Base-by-base conservation (phyloP, 2,113 vertebrate species). In the Meriones unguiculatus region DNA sequence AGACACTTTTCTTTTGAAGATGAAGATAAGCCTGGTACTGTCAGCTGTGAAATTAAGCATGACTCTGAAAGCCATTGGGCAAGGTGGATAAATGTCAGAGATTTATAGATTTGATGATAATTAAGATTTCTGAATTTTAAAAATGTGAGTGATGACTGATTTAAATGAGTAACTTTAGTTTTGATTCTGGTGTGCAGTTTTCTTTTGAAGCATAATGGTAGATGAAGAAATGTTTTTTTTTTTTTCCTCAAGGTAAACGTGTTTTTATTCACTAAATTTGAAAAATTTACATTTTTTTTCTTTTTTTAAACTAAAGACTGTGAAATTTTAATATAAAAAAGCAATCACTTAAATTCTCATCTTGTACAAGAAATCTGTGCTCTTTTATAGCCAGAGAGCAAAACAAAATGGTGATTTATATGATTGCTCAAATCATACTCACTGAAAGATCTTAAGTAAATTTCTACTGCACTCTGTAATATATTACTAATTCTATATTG, bases 41-140 rank as follows among this genome's bases (percentile, higher is more conserved):
- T 95, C 81, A 94, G 72, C 65, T 86, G 30, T 95, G 82, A 95
- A 97, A 97, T 91, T 91, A 92, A 96, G 77, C 90, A 95, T 57
- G 54, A 95, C 90, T 94, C 89, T 54, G 85, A 97, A 97, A 93
- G 70, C 41, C 52, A 97, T 72, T 82, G 91, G 67, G n/a, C 50
- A 95, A 89, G n/a, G 50, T 10, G 7, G 54, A 90, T 70, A 92
- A 93, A 97, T 41, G 88, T 91, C 12, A 0, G 11, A 82, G 46
- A 94, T 84, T 95, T 91, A 90, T 77, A 95, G 73, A 97, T 92
- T 95, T 93, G 35, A n/a, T 94, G 62, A 96, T 87, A 87, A 95
- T 91, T 95, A 89, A 92, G 87, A 92, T 84, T 96, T 97, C 70
- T 95, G 88, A 95, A 95, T 96, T 95, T 73, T 38, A 46, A 89